phyloP scores from a whole-genome alignment of 2,113 vertebrate genomes.

The Geococcyx californianus region DNA sequence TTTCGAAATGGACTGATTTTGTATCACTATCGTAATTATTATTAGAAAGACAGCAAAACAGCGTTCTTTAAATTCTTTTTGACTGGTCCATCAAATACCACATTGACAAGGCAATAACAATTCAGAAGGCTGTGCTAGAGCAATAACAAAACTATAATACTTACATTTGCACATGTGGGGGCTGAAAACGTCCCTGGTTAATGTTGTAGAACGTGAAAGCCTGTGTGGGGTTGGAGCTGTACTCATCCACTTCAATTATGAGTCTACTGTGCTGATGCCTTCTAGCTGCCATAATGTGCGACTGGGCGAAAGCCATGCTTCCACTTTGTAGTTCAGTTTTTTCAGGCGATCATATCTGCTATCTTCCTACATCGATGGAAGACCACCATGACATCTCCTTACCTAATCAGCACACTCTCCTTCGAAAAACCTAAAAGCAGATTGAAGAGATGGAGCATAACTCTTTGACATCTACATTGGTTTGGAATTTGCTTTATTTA shows the following conservation, averaged over 20 bases:
- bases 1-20: neutral
- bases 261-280: constrained; percentile 86
- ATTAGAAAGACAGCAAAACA: neutral
- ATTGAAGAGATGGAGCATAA: constrained; percentile 46
- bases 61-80: neutral
- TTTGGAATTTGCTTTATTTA: constrained; percentile 33
- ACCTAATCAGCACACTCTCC: constrained; percentile 17
- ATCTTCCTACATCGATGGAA: constrained; percentile 35
- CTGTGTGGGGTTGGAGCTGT: constrained; percentile 96
- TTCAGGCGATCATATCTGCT: constrained; percentile 65
- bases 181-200: constrained; percentile 98
- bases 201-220: constrained; percentile 99
- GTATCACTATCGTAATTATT: neutral
- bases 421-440: constrained; percentile 60
- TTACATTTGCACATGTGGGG: constrained; percentile 97
- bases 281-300: constrained; percentile 91
- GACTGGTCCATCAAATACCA: constrained; percentile 4
- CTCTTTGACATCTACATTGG: constrained; percentile 27
- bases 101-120: constrained; percentile 18
- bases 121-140: constrained; percentile 4
- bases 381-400: constrained; percentile 58
- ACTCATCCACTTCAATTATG: constrained; percentile 93
- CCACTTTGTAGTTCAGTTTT: neutral
- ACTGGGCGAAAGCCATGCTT: constrained; percentile 93
- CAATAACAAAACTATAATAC: constrained; percentile 55